These are phyloP conservation scores for Drosophila equinoxialis DNA, from an alignment of 1,140 invertebrate species.

Conservation along the genomic window DNA sequence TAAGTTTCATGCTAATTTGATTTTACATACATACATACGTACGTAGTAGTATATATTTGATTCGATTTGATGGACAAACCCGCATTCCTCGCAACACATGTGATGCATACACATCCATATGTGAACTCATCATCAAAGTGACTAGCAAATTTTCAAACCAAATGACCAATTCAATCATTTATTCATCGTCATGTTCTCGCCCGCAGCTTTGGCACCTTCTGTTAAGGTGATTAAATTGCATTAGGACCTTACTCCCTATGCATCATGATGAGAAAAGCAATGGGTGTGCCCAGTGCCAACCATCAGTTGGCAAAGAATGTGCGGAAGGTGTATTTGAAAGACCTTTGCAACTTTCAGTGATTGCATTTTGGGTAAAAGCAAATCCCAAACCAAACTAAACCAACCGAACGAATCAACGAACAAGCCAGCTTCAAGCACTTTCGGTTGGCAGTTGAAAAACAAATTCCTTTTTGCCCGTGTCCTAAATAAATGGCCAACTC, in stretches of 20 bases:
- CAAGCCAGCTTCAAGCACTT: slow-evolving; percentile 14
- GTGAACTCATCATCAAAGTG: slow-evolving; percentile 43
- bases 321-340: background rate
- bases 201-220: slow-evolving; percentile 37
- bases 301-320: background rate
- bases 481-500: slow-evolving; percentile 23
- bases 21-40: background rate
- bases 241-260: slow-evolving; percentile 8
- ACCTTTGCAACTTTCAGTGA: slow-evolving; percentile 12
- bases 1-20: background rate
- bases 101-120: background rate
- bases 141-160: slow-evolving; percentile 9
- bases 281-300: no score
- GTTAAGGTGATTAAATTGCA: slow-evolving; percentile 55
- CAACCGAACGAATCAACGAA: background rate
- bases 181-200: slow-evolving; percentile 35
- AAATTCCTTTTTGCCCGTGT: background rate
- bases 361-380: slow-evolving; percentile 14
- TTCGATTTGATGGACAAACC: slow-evolving; percentile 33
- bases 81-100: slow-evolving; percentile 38
- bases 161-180: slow-evolving; percentile 51
- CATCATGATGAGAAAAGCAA: background rate
- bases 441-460: slow-evolving; percentile 30
- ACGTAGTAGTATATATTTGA: background rate
- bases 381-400: slow-evolving; percentile 3